A percentile compares a stretch with the other conserved stretches of the same genome.
Evolutionary conservation across 2,113 vertebrate genomes (phyloP).

Genomic region (Eublepharis macularius): DNA sequence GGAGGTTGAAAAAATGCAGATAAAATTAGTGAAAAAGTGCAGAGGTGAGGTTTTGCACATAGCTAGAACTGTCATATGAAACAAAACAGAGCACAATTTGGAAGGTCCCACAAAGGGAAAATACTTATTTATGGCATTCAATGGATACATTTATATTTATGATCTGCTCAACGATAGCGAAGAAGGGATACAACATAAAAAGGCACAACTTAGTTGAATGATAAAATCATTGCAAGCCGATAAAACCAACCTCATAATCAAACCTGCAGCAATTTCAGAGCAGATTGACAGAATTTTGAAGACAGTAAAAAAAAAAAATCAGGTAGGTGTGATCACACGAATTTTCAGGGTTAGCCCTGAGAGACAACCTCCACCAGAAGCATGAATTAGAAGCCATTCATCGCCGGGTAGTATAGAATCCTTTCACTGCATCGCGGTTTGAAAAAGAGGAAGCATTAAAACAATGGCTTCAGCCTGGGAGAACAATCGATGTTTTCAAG

Average conservation of each 20-base stretch:
- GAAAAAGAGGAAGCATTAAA: conserved; percentile 22
- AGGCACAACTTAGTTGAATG: neutral
- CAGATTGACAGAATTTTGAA: neutral
- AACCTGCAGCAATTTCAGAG: neutral
- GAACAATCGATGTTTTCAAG: conserved; percentile 10
- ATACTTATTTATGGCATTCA: neutral
- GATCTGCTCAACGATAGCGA: neutral
- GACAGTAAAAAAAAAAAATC: neutral
- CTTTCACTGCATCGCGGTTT: rapidly evolving
- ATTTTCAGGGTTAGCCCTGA: neutral
- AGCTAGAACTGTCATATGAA: neutral
- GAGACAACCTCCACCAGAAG: conserved; percentile 24
- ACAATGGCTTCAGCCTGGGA: conserved; percentile 25
- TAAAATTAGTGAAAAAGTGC: neutral
- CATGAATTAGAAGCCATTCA: conserved; percentile 20
- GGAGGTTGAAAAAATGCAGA: neutral
- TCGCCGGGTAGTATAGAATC: rapidly evolving
- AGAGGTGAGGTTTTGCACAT: neutral
- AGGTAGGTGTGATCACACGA: neutral
- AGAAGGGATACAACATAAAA: neutral
- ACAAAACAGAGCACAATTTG: neutral
- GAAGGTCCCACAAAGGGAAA: too few relatives aligned
- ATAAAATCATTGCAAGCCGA: neutral
- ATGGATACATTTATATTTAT: neutral
- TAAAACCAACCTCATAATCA: neutral